Percentiles rank a stretch among this genome's conserved stretches.
Evolutionary conservation across 2,888 invertebrate genomes (phyloP).

Genomic region (Phanerotoma sp.): DNA sequence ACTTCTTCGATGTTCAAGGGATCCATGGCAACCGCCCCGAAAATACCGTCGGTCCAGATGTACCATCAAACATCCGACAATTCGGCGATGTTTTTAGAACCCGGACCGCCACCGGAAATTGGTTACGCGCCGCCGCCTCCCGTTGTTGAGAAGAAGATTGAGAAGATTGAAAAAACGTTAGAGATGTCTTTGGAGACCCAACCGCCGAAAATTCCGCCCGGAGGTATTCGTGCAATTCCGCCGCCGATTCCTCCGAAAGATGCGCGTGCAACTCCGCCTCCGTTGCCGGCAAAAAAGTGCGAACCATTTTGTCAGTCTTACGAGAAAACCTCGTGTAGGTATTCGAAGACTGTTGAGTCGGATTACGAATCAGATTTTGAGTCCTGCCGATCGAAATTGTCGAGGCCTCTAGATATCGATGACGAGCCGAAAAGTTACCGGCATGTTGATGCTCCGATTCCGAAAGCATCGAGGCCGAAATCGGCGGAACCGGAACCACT

Average conservation of each 20-base stretch:
- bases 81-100: constrained; percentile 57
- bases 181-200: constrained; percentile 61
- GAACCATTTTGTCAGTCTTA: constrained; percentile 55
- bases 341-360: constrained; percentile 64
- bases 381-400: constrained; percentile 60
- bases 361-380: constrained; percentile 71
- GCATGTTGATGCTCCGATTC: constrained; percentile 60
- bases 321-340: constrained; percentile 61
- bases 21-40: constrained; percentile 34
- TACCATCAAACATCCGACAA: constrained; percentile 35
- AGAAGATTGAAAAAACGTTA: constrained; percentile 57
- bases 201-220: constrained; percentile 61
- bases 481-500: constrained; percentile 62
- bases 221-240: constrained; percentile 60
- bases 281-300: constrained; percentile 53
- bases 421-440: constrained; percentile 65
- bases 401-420: constrained; percentile 67
- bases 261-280: constrained; percentile 51
- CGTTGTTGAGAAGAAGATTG: constrained; percentile 61
- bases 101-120: constrained; percentile 70
- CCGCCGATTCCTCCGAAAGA: constrained; percentile 57
- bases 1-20: constrained; percentile 33
- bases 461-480: constrained; percentile 57
- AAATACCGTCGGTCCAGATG: constrained; percentile 36
- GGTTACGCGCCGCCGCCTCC: constrained; percentile 63